Base-by-base conservation (phyloP, 2,888 invertebrate species). In the Nudaria mundana region DNA sequence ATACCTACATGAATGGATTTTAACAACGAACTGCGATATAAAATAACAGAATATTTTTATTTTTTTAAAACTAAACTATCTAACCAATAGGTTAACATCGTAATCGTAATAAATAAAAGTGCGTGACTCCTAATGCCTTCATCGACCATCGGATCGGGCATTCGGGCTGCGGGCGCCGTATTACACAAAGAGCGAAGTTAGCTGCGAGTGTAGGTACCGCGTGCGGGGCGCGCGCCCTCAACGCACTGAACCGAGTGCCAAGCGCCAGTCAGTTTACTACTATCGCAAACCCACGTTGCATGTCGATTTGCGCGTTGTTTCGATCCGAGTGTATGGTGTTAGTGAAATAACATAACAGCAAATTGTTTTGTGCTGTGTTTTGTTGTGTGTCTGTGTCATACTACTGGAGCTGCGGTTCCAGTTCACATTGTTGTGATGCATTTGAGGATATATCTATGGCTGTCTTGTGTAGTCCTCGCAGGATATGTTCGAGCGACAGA, bases 401-500 rank as follows among this genome's bases (percentile, higher is more conserved):
- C 63, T 73, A 71, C 72, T 71, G 70, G 78, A 77, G 81, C 80
- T 71, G 75, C 77, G 70, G 73, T 66, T 72, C 73, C 76, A 59
- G 71, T 71, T 77, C 71, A 74, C 72, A 70, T 81, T 86, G 84
- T 90, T 90, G 92, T 92, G 91, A 93, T 93, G 93, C 91, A 93
- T 91, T 93, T 92, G 82, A 92, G 93, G 93, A 93, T 93, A 92
- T 92, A 91, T 81, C 88, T 92, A 89, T 90, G 92, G 91, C 88
- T 93, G 90, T 91, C 91, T 89, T 91, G 91, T 91, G 91, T 93
- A 88, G 90, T 92, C 91, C 90, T 93, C 79, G 86, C 91, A 81
- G 93, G 93, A 91, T 93, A 92, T 89, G 92, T 92, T 86, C 91
- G 92, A 89, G 93, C 92, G 85, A 91, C 91, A 90, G 93, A 93